Evolutionary conservation across 2,797 vertebrate species (phyloP).

Genomic region (Hydrolagus colliei): DNA sequence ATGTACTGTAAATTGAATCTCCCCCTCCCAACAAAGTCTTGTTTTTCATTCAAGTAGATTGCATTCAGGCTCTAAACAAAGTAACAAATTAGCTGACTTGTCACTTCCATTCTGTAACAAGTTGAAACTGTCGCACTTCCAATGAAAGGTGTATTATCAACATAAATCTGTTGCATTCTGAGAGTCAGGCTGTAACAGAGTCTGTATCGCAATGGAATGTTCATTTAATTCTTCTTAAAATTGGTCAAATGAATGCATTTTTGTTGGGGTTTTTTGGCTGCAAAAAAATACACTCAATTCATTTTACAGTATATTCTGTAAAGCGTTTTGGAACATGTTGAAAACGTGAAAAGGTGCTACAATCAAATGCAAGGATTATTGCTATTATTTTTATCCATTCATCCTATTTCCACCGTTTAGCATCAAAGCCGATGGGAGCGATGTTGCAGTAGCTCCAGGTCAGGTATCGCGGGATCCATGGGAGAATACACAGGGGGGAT

Average conservation of each 20-base stretch:
- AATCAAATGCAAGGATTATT: too few relatives aligned
- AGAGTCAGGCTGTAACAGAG: constrained; percentile 18
- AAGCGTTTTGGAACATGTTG: too few relatives aligned
- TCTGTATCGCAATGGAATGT: neutral
- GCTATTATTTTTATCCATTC: neutral
- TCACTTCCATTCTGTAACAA: constrained; percentile 5
- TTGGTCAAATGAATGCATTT: neutral
- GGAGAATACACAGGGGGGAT: neutral
- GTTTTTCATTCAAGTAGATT: too few relatives aligned
- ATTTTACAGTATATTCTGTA: too few relatives aligned
- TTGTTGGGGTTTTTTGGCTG: neutral
- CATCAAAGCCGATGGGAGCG: neutral
- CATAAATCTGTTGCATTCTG: constrained; percentile 19
- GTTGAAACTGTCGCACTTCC: constrained; percentile 15
- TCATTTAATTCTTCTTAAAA: constrained; percentile 27
- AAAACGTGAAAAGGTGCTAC: too few relatives aligned
- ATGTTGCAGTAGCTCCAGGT: neutral
- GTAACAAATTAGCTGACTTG: neutral
- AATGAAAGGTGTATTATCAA: constrained; percentile 1
- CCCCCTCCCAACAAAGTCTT: too few relatives aligned
- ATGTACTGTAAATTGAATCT: too few relatives aligned
- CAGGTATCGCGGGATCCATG: neutral
- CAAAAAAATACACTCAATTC: constrained; percentile 4
- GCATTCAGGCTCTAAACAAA: too few relatives aligned
- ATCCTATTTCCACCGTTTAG: constrained; percentile 8